These are phyloP conservation scores for Sciaenops ocellatus DNA, from an alignment of 2,797 vertebrate species.

Conservation along the genomic window DNA sequence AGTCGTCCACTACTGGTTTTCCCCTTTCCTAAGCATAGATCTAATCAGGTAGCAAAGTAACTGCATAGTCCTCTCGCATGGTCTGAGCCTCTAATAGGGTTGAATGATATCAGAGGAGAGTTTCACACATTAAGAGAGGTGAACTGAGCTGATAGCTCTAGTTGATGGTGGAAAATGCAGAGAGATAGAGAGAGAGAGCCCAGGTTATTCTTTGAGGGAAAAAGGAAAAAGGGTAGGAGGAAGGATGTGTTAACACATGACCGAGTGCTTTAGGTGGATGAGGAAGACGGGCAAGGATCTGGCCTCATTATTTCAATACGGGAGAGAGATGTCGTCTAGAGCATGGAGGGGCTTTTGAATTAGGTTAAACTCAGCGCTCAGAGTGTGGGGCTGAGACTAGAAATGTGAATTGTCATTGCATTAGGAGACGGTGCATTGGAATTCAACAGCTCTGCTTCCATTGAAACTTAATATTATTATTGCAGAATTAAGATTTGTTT, in stretches of 20 bases:
- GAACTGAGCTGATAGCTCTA: conserved; percentile 61
- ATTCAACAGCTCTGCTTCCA: conserved; percentile 53
- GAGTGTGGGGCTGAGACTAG: conserved; percentile 54
- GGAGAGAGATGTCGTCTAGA: conserved; percentile 67
- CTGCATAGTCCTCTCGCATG: conserved; percentile 39
- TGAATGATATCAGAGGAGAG: conserved; percentile 62
- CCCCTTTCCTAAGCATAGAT: conserved; percentile 51
- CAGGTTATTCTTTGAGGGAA: conserved; percentile 66
- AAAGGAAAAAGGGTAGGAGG: conserved; percentile 46
- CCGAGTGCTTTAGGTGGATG: conserved; percentile 71
- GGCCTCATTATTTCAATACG: conserved; percentile 78
- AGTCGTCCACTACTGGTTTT: conserved; percentile 54
- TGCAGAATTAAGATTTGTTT: conserved; percentile 45
- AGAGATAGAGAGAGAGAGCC: background rate
- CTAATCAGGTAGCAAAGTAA: conserved; percentile 67
- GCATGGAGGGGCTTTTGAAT: conserved; percentile 69
- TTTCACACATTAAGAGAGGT: conserved; percentile 67
- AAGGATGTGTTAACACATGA: conserved; percentile 77
- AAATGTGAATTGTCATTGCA: conserved; percentile 62
- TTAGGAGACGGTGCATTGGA: conserved; percentile 48
- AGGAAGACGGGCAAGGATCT: conserved; percentile 66
- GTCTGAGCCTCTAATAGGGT: conserved; percentile 57
- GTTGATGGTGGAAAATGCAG: conserved; percentile 49
- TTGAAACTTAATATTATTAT: conserved; percentile 59
- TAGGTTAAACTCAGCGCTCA: conserved; percentile 71